Percentiles rank a stretch among this genome's conserved stretches.
Conservation (phyloP, 2,888 invertebrate genomes). For the Carcina quercana region DNA sequence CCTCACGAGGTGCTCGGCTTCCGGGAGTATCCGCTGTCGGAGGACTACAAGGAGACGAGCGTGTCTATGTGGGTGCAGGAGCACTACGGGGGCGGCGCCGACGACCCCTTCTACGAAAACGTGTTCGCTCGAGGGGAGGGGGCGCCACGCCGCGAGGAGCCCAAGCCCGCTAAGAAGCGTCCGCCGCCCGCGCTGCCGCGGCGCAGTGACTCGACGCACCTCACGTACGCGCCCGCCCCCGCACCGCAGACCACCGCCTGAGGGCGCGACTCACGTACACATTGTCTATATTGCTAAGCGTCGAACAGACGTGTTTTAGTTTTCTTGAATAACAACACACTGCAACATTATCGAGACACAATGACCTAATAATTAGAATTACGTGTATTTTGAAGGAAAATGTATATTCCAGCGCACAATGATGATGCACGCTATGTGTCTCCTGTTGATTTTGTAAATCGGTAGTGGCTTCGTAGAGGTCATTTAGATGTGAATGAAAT, state of each 20-base stretch:
- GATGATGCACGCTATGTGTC: too few relatives aligned
- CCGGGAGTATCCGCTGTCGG: conserved; percentile 83
- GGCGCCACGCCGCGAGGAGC: conserved; percentile 46
- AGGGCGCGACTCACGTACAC: conserved; percentile 14
- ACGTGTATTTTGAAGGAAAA: too few relatives aligned
- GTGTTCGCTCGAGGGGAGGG: conserved; percentile 56
- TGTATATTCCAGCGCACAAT: too few relatives aligned
- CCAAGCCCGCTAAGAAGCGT: conserved; percentile 75
- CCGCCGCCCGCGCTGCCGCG: conserved; percentile 94
- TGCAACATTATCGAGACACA: too few relatives aligned
- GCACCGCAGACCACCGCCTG: conserved; percentile 45
- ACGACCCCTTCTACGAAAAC: conserved; percentile 85
- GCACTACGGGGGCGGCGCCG: conserved; percentile 80
- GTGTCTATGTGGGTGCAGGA: conserved; percentile 94
- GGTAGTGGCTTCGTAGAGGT: too few relatives aligned
- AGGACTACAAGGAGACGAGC: conserved; percentile 85
- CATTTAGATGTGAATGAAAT: too few relatives aligned
- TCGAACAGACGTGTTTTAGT: too few relatives aligned
- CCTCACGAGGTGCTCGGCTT: conserved; percentile 95
- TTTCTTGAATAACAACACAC: too few relatives aligned
- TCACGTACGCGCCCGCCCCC: conserved; percentile 30
- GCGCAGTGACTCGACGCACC: conserved; percentile 81
- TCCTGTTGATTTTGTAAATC: too few relatives aligned
- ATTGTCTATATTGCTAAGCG: too few relatives aligned
- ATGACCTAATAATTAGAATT: too few relatives aligned